Percentiles rank a stretch among this genome's conserved stretches.
Evolutionary conservation across 1,140 invertebrate species (phyloP).

Genomic region (Proctacanthus coquilletti): DNA sequence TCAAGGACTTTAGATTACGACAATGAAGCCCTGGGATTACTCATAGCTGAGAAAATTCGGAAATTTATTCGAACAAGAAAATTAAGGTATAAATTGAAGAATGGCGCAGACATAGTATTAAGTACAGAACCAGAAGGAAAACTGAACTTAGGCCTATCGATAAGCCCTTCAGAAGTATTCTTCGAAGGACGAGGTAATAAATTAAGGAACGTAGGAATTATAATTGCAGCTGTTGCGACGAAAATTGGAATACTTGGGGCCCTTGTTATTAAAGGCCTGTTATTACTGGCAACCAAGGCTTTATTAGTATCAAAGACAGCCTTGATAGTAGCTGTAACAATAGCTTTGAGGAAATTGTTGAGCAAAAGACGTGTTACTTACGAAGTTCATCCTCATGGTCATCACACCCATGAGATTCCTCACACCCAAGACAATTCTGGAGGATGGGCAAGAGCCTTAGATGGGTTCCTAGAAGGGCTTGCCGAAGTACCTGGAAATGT

Average conservation of each 20-base stretch:
- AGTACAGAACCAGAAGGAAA: conserved; percentile 51
- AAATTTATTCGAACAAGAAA: conserved; percentile 54
- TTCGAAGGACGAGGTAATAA: conserved; percentile 50
- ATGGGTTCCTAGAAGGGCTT: conserved; percentile 30
- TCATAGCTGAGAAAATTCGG: conserved; percentile 56
- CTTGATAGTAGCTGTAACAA: conserved; percentile 56
- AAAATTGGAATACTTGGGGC: conserved; percentile 66
- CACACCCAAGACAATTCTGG: conserved; percentile 37
- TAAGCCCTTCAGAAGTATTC: conserved; percentile 40
- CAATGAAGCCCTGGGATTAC: conserved; percentile 49
- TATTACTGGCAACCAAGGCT: conserved; percentile 68
- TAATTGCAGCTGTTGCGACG: conserved; percentile 57
- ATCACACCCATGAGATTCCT: conserved; percentile 30
- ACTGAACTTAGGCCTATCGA: conserved; percentile 51
- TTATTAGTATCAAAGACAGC: conserved; percentile 68
- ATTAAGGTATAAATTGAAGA: conserved; percentile 48
- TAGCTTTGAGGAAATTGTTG: conserved; percentile 68
- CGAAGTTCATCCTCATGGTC: conserved; percentile 52
- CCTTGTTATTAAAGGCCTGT: conserved; percentile 60
- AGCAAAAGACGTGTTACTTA: conserved; percentile 57
- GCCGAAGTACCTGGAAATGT: conserved; percentile 23
- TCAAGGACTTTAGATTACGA: conserved; percentile 37
- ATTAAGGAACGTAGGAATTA: conserved; percentile 54
- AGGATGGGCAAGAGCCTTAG: conserved; percentile 43
- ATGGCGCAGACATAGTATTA: conserved; percentile 60